Percentiles rank a stretch among this genome's conserved stretches.
phyloP scores from a whole-genome alignment of 2,797 vertebrate genomes.

The Acrossocheilus fasciatus region DNA sequence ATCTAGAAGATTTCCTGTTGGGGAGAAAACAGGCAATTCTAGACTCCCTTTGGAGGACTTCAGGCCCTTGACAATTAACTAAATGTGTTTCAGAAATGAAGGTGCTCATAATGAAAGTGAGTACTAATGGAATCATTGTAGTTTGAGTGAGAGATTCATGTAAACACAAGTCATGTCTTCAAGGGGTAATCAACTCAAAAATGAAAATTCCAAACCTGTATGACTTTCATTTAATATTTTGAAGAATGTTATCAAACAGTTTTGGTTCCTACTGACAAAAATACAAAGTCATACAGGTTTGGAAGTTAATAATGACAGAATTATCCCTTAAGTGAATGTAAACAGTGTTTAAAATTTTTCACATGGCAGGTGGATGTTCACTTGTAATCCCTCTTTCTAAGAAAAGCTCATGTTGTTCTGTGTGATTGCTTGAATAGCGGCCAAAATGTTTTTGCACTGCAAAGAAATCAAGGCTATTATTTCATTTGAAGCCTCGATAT shows the following conservation, averaged over 20 bases:
- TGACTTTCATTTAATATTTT: background rate
- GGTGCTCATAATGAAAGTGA: too few relatives aligned
- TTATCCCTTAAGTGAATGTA: background rate
- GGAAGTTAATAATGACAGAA: background rate
- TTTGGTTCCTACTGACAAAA: background rate
- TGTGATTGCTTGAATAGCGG: background rate
- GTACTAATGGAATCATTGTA: too few relatives aligned
- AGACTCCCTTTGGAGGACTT: too few relatives aligned
- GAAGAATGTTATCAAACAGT: background rate
- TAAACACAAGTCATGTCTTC: too few relatives aligned
- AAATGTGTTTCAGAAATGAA: too few relatives aligned
- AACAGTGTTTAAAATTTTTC: background rate
- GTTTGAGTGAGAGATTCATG: too few relatives aligned
- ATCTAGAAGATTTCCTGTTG: background rate
- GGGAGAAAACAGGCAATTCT: background rate
- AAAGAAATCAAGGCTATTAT: conserved; percentile 7
- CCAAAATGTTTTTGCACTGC: conserved; percentile 1
- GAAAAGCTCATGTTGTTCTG: background rate
- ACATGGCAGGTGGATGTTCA: too few relatives aligned
- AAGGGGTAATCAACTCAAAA: too few relatives aligned
- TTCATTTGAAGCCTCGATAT: conserved; percentile 5
- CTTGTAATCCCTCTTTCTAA: background rate
- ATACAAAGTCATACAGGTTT: background rate
- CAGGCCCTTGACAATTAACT: too few relatives aligned
- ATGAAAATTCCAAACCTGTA: too few relatives aligned